A percentile compares a stretch with the other conserved stretches of the same genome.
These are phyloP conservation scores for Saxidomus purpurata DNA, from an alignment of 1,140 invertebrate species.

Conservation along the genomic window DNA sequence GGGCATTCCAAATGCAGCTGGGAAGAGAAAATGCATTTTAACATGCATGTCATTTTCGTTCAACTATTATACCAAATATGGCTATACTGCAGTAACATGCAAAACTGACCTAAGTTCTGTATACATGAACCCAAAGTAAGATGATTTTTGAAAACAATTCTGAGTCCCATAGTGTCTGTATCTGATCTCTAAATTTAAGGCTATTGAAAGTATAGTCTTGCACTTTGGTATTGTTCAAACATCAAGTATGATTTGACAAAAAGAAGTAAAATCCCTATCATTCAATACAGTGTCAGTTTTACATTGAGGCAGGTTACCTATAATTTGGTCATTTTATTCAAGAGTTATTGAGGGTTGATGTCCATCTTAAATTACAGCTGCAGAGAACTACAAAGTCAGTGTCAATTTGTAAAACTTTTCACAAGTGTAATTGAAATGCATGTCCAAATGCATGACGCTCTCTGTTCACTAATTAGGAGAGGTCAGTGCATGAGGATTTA, in stretches of 20 bases:
- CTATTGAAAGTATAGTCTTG: constrained; percentile 49
- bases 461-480: constrained; percentile 54
- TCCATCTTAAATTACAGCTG: constrained; percentile 51
- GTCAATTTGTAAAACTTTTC: constrained; percentile 56
- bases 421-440: constrained; percentile 66
- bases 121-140: not conserved
- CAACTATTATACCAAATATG: constrained; percentile 29
- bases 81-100: not conserved
- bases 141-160: not conserved
- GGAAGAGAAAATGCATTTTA: constrained; percentile 61
- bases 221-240: constrained; percentile 49
- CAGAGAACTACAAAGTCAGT: constrained; percentile 31
- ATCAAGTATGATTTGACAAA: constrained; percentile 7
- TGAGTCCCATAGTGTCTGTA: not conserved
- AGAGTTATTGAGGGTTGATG: constrained; percentile 42
- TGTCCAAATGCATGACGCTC: constrained; percentile 31
- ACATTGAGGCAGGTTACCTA: constrained; percentile 48
- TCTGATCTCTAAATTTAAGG: constrained; percentile 24
- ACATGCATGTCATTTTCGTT: constrained; percentile 60
- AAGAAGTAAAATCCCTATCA: constrained; percentile 38
- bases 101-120: not conserved
- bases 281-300: constrained; percentile 58
- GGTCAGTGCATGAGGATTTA: constrained; percentile 31
- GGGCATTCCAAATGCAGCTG: constrained; percentile 25
- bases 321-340: constrained; percentile 69